Evolutionary conservation across 2,888 invertebrate genomes (phyloP).

Genomic region (Drosophila maculinotata): DNA sequence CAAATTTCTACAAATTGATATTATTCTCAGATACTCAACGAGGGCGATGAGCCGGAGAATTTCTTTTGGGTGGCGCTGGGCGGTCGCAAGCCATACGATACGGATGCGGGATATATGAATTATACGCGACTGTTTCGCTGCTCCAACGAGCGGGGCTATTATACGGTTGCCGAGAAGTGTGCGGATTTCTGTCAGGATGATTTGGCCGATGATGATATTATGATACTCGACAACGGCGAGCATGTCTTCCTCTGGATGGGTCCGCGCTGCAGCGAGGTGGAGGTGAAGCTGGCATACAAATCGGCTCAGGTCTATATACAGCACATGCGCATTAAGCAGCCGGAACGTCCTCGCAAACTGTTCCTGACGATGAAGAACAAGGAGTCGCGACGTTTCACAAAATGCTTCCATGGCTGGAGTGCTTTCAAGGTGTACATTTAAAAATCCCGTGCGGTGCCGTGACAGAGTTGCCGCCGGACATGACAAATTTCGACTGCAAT

Average conservation of each 20-base stretch:
- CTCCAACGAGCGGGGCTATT: slow-evolving; percentile 99
- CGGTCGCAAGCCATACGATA: slow-evolving; percentile 95
- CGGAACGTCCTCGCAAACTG: slow-evolving; percentile 94
- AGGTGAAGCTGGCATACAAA: slow-evolving; percentile 99
- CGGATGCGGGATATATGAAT: slow-evolving; percentile 95
- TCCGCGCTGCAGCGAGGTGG: slow-evolving; percentile 98
- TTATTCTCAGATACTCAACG: slow-evolving; percentile 89
- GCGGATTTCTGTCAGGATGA: slow-evolving; percentile 91
- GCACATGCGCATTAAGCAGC: slow-evolving; percentile 97
- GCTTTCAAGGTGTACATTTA: slow-evolving; percentile 88
- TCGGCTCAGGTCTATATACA: slow-evolving; percentile 99
- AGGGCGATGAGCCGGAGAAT: slow-evolving; percentile 98
- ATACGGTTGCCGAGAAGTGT: slow-evolving; percentile 99
- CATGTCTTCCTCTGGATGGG: slow-evolving; percentile 99
- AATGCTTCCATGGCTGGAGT: slow-evolving; percentile 99
- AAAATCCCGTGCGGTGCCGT: slow-evolving; percentile 57
- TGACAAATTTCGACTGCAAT: slow-evolving; percentile 63
- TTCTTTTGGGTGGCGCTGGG: slow-evolving; percentile 99
- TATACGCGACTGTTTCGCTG: slow-evolving; percentile 97
- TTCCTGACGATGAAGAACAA: slow-evolving; percentile 98
- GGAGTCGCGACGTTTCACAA: slow-evolving; percentile 97
- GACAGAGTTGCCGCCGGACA: slow-evolving; percentile 59
- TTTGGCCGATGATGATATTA: slow-evolving; percentile 99
- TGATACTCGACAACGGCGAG: slow-evolving; percentile 99
- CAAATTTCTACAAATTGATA: no score